Evolutionary conservation across 2,113 vertebrate genomes (phyloP).

Genomic region (human): DNA sequence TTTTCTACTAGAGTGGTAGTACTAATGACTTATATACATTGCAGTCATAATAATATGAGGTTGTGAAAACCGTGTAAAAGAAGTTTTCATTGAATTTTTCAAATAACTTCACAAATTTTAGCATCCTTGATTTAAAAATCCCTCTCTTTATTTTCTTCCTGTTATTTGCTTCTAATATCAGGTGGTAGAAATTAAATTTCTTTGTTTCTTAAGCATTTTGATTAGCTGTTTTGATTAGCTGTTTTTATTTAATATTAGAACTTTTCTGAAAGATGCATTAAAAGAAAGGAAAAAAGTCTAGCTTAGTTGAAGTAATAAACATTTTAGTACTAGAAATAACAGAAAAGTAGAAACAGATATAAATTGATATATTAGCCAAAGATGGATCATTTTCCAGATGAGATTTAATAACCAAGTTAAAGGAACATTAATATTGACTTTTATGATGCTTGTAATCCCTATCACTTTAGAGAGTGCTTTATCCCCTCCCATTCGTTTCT

Average conservation of each 20-base stretch:
- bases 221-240: neutral
- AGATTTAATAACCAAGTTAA: neutral
- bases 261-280: neutral
- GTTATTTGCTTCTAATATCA: neutral
- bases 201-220: slow-evolving; percentile 38
- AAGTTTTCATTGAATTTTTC: neutral
- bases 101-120: slow-evolving; percentile 12
- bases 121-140: neutral
- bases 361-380: neutral
- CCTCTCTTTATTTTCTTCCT: neutral
- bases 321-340: neutral
- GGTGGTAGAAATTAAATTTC: slow-evolving; percentile 29
- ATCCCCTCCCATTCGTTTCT: accelerated
- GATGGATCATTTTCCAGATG: neutral
- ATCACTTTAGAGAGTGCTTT: neutral
- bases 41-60: neutral
- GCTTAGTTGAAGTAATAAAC: neutral
- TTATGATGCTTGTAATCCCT: neutral
- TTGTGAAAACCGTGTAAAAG: neutral
- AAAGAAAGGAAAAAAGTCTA: neutral
- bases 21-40: neutral
- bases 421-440: neutral
- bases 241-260: neutral
- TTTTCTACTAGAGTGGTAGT: neutral
- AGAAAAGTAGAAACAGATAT: neutral